Base-by-base conservation (phyloP, 1,140 invertebrate species). In the Doryteuthis pealeii region DNA sequence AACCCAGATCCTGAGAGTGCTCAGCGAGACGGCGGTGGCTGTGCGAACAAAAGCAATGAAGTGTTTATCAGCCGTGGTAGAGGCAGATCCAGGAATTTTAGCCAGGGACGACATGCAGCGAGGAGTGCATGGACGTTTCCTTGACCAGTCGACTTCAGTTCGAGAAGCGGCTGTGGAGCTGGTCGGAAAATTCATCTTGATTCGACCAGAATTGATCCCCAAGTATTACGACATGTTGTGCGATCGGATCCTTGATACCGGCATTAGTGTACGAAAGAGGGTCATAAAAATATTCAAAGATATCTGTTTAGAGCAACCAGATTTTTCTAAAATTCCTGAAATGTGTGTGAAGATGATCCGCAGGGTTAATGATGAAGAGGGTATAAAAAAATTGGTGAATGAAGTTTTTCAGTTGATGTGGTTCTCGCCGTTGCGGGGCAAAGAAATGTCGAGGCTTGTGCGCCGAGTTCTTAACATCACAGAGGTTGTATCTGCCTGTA, bases 361-460 rank as follows among this genome's bases (percentile, higher is more conserved):
- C 71, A 90, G 97, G 71, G 95, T 99, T 0, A 98, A 98, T 86
- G 97, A 99, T 85, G 97, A 99, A 87, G 97, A 92, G 82, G 91
- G 91, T 26, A 90, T 91, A 35, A 88, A 87, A 80, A 99, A 99
- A 89, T 89, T 99, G 65, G 98, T 99, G 2, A 96, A 98, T 91
- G 98, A 99, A 87, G 97, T 99, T 22, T 99, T 99, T 89, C 89
- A 98, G 88, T 96, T 96, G 82, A 97, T 99, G 95, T 99, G 98
- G 98, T 99, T 99, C 84, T 96, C 94, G 6, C 96, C 97, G 1
- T 93, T 96, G 26, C 78, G 91, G 74, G 93, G 94, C 73, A 84
- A 81, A 86, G 91, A 84, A 90, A 90, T 81, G 8, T 78, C 91
- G 71, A 90, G 91, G 28, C 87, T 95, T 45, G 86, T 95, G 14